These are phyloP conservation scores for Tipula lateralis DNA, from an alignment of 2,888 invertebrate genomes.

Conservation along the genomic window DNA sequence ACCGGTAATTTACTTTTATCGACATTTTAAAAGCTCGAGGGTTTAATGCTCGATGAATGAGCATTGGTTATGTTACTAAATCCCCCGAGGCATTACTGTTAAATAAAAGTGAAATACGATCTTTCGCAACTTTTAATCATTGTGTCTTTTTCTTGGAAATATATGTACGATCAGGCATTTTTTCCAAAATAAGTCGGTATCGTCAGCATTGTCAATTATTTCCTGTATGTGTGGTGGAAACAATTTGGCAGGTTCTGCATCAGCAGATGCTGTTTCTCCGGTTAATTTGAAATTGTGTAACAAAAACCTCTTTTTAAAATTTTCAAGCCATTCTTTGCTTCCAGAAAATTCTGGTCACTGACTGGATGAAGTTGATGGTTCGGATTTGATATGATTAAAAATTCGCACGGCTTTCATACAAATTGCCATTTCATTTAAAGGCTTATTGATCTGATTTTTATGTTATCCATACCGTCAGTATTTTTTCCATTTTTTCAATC, in stretches of 20 bases:
- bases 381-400: no score
- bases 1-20: constrained; percentile 25
- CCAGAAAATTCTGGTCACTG: not conserved
- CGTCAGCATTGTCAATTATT: constrained; percentile 14
- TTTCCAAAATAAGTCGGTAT: constrained; percentile 6
- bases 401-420: not conserved
- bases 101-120: no score
- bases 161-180: no score
- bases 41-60: not conserved
- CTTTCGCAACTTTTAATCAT: no score
- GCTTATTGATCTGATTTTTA: not conserved
- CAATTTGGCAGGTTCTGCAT: constrained; percentile 19
- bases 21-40: constrained; percentile 27
- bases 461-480: not conserved
- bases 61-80: constrained; percentile 24
- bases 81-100: not conserved
- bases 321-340: not conserved
- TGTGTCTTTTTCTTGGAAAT: not conserved
- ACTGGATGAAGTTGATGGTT: not conserved
- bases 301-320: not conserved
- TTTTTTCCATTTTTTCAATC: not conserved
- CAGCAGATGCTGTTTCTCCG: not conserved
- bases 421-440: not conserved
- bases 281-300: not conserved
- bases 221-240: not conserved